phyloP scores from a whole-genome alignment of 2,113 vertebrate genomes.

The Leptodactylus fuscus region DNA sequence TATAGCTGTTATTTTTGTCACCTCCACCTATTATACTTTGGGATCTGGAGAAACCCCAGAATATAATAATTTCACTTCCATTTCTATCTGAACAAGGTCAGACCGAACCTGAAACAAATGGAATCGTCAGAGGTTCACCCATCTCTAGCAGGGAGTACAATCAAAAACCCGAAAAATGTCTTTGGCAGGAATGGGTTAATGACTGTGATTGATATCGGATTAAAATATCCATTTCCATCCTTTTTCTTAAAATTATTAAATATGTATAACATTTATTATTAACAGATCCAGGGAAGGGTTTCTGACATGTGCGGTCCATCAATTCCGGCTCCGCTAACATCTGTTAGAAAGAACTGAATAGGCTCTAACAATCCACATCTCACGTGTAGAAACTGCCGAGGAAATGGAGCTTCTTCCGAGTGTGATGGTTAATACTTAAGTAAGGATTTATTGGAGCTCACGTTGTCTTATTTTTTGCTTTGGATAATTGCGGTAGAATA shows the following conservation, averaged over 20 bases:
- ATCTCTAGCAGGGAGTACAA: too few relatives aligned
- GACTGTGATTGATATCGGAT: neutral
- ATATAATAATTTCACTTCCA: too few relatives aligned
- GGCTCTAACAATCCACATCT: neutral
- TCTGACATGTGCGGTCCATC: neutral
- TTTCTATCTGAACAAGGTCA: too few relatives aligned
- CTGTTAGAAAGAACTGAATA: neutral
- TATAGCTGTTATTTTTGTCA: too few relatives aligned
- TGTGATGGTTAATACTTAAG: constrained; percentile 39
- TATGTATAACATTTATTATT: neutral
- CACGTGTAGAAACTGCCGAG: constrained; percentile 52
- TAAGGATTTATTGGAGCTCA: constrained; percentile 34
- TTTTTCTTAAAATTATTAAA: neutral
- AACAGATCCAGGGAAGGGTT: neutral
- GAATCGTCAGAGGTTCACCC: too few relatives aligned
- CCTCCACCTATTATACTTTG: too few relatives aligned
- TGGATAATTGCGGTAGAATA: constrained; percentile 47
- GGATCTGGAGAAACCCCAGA: too few relatives aligned
- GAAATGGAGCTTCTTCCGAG: neutral
- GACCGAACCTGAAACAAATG: too few relatives aligned
- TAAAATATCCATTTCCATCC: constrained; percentile 3
- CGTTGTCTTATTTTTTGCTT: constrained; percentile 11
- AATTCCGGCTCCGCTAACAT: neutral
- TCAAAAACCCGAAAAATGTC: too few relatives aligned
- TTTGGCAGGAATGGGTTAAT: too few relatives aligned